Evolutionary conservation across 2,797 vertebrate species (phyloP).

Genomic region (Typhlichthys eigenmanni): DNA sequence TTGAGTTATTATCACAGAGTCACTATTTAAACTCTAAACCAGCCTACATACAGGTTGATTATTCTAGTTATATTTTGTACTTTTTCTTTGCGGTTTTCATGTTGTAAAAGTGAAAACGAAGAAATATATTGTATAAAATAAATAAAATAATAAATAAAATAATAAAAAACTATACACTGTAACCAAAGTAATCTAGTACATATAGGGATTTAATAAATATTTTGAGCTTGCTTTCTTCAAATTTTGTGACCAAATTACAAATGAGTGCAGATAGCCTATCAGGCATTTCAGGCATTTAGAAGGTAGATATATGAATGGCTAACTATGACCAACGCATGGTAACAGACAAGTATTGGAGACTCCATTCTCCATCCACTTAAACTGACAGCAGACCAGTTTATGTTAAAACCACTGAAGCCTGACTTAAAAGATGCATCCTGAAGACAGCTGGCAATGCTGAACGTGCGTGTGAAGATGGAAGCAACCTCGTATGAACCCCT

Average conservation of each 20-base stretch:
- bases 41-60: too few relatives aligned
- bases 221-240: conserved; percentile 51
- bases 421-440: conserved; percentile 45
- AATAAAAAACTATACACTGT: conserved; percentile 28
- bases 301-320: conserved; percentile 14
- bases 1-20: too few relatives aligned
- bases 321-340: conserved; percentile 32
- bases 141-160: too few relatives aligned
- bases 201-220: conserved; percentile 50
- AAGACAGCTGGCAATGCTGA: conserved; percentile 30
- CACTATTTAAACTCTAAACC: too few relatives aligned
- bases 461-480: conserved; percentile 41
- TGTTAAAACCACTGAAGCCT: conserved; percentile 41
- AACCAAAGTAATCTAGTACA: conserved; percentile 40
- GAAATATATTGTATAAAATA: too few relatives aligned
- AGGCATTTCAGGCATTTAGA: conserved; percentile 27
- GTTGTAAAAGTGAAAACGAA: too few relatives aligned
- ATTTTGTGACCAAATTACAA: conserved; percentile 15
- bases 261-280: conserved; percentile 12
- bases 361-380: conserved; percentile 24
- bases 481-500: conserved; percentile 35
- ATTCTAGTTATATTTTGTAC: too few relatives aligned
- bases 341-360: conserved; percentile 21
- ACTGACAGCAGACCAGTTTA: conserved; percentile 14
- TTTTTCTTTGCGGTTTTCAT: too few relatives aligned